phyloP scores from a whole-genome alignment of 2,888 invertebrate genomes.

The Ditula angustiorana region DNA sequence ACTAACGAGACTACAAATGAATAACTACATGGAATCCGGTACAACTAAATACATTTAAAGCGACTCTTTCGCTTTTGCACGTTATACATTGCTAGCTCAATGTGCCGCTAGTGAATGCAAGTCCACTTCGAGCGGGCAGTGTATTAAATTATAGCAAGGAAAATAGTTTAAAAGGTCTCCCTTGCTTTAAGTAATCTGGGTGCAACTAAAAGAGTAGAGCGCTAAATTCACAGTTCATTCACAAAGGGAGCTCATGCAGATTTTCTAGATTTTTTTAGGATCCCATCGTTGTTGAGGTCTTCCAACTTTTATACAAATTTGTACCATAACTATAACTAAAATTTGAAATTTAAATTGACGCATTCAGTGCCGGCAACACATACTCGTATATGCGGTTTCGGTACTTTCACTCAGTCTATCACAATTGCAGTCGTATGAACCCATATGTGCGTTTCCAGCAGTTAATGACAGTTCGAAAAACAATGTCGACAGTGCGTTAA shows the following conservation, averaged over 20 bases:
- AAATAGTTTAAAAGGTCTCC: not conserved
- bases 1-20: conserved; percentile 23
- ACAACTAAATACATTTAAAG: not conserved
- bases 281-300: not conserved
- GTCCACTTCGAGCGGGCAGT: not conserved
- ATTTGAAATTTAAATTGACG: too few species aligned
- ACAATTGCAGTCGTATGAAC: too few species aligned
- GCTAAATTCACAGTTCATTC: conserved; percentile 44
- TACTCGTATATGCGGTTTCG: too few species aligned
- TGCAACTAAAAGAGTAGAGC: conserved; percentile 31
- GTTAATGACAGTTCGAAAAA: too few species aligned
- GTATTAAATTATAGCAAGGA: not conserved
- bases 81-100: conserved; percentile 2
- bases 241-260: conserved; percentile 49
- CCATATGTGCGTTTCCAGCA: too few species aligned
- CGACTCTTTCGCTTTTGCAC: not conserved
- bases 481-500: too few species aligned
- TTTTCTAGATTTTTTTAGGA: conserved; percentile 45
- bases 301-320: too few species aligned
- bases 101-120: not conserved
- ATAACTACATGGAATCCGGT: conserved; percentile 21
- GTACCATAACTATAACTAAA: too few species aligned
- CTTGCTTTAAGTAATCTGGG: conserved; percentile 27
- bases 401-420: too few species aligned
- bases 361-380: too few species aligned